Base-by-base conservation (phyloP, 2,113 vertebrate species). In the Proterorhinus semilunaris region DNA sequence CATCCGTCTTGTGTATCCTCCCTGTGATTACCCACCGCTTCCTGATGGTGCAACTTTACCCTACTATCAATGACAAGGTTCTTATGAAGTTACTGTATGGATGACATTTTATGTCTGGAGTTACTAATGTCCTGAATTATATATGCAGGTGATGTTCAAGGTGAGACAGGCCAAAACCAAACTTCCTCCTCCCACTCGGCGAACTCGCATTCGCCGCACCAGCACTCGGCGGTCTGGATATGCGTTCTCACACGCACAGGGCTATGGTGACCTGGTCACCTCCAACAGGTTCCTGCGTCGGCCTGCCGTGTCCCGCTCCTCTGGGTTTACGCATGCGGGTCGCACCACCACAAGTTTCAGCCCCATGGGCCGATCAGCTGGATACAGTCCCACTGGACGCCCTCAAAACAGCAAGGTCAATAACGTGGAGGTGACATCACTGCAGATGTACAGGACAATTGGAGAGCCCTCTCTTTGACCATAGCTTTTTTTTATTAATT, bases 221-320 rank as follows among this genome's bases (percentile, higher is more conserved):
- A 91, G 93, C 83, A 85, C 93, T 5, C 94, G 93, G 0, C 95
- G 95, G 3, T 99, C 96, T 0, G 96, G 95, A 66, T 99, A 99
- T 4, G 97, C 98, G 27, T 99, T 99, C 91, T 95, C 97, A 3
- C 98, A 99, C 49, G 87, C 93, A 1, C 92, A 94, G 0, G 98
- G 96, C 75, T 98, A 98, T 1, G 97, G 97, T 2, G 93, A 94
- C 36, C 95, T 98, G 75, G 95, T 98, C 74, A 98, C 94, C 13
- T 98, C 97, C 0, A 92, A 94, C 0, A 92, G 92, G 17, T 96
- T 94, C 75, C 87, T 95, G 84, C 87, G 93, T 11, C 87, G 90
- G 1, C 85, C 86, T 0, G 85, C 86, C 1, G n/a, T 68, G 5
- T 13, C 80, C 0, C 72, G 71, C 0, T 36, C 91, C 5, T 67